phyloP scores from a whole-genome alignment of 2,797 vertebrate genomes.

The Pitangus sulphuratus region DNA sequence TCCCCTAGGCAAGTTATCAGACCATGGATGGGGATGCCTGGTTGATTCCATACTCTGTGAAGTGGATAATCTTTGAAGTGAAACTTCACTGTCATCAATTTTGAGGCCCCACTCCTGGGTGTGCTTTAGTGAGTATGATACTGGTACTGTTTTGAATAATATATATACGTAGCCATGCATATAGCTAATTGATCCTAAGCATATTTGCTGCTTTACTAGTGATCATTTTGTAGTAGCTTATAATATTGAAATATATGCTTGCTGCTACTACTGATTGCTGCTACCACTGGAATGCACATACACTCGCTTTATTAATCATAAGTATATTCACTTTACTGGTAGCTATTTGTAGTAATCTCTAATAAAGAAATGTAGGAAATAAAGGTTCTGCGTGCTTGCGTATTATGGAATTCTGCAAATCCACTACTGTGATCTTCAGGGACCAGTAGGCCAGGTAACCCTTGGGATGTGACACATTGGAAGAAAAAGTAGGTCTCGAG shows the following conservation, averaged over 20 bases:
- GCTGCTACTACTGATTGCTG: background rate
- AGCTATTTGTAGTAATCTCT: background rate
- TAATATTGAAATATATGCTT: background rate
- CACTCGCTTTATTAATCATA: background rate
- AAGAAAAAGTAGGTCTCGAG: background rate
- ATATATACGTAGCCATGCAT: background rate
- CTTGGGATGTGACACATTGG: background rate
- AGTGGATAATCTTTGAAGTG: rapidly evolving
- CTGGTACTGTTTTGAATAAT: background rate
- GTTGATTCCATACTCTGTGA: background rate
- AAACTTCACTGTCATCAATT: background rate
- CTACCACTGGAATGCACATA: background rate
- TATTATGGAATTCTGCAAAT: background rate
- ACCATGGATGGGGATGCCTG: background rate
- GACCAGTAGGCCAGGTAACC: background rate
- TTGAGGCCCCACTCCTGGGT: background rate
- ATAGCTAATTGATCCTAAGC: background rate
- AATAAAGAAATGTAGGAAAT: background rate
- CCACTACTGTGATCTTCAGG: background rate
- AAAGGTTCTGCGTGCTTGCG: background rate
- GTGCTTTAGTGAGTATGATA: background rate
- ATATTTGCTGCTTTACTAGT: background rate
- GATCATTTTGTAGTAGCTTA: background rate
- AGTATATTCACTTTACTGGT: background rate
- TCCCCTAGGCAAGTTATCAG: background rate